Percentiles rank a stretch among this genome's conserved stretches.
Conservation (phyloP, 2,797 vertebrate species). For the Nyctibius grandis region DNA sequence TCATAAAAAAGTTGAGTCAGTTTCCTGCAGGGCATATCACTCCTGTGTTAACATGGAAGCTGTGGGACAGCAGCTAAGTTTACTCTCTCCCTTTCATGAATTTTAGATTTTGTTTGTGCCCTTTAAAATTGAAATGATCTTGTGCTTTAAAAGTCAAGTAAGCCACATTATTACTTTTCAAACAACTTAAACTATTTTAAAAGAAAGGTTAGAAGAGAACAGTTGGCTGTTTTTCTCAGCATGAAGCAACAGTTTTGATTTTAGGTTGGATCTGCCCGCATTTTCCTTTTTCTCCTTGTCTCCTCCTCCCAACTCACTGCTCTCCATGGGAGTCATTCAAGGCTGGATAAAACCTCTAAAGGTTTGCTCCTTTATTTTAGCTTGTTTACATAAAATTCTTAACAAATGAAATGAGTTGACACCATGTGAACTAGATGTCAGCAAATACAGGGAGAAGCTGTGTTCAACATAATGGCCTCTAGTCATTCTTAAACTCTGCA, state of each 20-base stretch:
- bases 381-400: not conserved
- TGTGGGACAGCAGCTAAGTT: not conserved
- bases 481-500: not conserved
- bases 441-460: not conserved
- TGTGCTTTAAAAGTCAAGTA: not conserved
- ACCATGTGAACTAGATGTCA: not conserved
- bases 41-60: not conserved
- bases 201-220: not conserved
- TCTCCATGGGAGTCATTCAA: not conserved
- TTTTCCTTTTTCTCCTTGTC: not conserved
- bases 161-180: not conserved
- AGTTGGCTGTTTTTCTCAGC: not conserved
- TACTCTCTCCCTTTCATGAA: conserved; percentile 1
- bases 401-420: not conserved
- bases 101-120: conserved; percentile 17
- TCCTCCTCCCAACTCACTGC: not conserved
- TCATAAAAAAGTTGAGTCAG: conserved; percentile 56
- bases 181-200: not conserved
- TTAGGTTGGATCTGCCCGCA: not conserved
- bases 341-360: not conserved
- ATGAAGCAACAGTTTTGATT: not conserved
- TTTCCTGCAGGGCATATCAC: conserved; percentile 33
- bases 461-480: not conserved
- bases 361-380: not conserved
- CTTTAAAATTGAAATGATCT: conserved; percentile 38